Evolutionary conservation across 2,888 invertebrate species (phyloP), one percentile per base, ranked within the genome.

Genomic region (Crematogaster levior): DNA sequence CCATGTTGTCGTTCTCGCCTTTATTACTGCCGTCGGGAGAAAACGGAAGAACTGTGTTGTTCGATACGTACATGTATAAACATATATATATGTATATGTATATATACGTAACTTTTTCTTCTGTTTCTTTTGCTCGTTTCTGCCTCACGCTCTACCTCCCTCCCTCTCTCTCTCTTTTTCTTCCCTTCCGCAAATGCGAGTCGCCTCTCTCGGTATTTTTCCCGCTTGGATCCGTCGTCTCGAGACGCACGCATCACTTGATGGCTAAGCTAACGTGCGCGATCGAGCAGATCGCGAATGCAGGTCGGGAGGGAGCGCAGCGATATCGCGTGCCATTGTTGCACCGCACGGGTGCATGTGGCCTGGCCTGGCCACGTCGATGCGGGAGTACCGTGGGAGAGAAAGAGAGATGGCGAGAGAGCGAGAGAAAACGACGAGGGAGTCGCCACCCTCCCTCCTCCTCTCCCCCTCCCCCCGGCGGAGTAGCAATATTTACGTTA

Each of bases 401-500:
- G 5, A 24, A 2, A 10, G n/a, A 48, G n/a, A n/a, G 9, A 34
- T 9, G 18, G 24, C 4, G 51, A 72, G 56, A 27, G 51, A 43
- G 48, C 12, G 74, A 34, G 40, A 75, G 56, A 48, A 63, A 53
- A 34, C 48, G 18, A 60, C 7, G 34, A 21, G 24, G 43, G 65
- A 65, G 37, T 30, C 40, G 24, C 40, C 34, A 43, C 40, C 66
- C 63, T 34, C 34, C 6, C 56, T 61, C n/a, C 46, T 7, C 1
- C 46, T n/a, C n/a, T 1, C 43, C 3, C 43, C 12, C 12, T 1
- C 15, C 46, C 18, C 46, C n/a, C 12, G 18, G n/a, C 63, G 30
- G 24, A 65, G 53, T 21, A 66, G 48, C 68, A 56, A 21, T 84
- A 88, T 88, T 89, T 85, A 89, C 80, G 74, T 85, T 65, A 77